Percentiles rank a stretch among this genome's conserved stretches.
These are phyloP conservation scores for Muscicapa adusta DNA, from an alignment of 2,113 vertebrate genomes.

Conservation along the genomic window DNA sequence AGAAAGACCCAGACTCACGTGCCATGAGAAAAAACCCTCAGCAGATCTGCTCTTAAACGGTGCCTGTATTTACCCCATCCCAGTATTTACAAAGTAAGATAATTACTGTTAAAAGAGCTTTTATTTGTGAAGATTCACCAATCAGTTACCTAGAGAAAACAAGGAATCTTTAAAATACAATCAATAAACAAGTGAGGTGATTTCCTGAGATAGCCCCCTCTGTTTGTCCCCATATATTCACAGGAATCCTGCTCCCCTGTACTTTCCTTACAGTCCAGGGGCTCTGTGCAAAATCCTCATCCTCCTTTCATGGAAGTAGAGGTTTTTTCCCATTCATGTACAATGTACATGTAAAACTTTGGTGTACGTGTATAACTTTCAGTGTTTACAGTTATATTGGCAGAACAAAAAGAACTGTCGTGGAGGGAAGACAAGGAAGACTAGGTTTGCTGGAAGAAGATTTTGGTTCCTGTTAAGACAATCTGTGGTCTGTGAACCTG, in stretches of 20 bases:
- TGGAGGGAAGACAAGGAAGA: not conserved
- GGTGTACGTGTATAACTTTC: not conserved
- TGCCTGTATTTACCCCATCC: not conserved
- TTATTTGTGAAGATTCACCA: not conserved
- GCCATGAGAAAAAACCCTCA: rapidly evolving
- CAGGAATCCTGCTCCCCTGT: not conserved
- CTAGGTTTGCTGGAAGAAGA: not conserved
- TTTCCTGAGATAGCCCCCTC: not conserved
- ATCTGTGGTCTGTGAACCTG: not conserved
- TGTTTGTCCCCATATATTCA: not conserved
- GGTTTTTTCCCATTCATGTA: not conserved
- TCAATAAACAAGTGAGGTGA: not conserved
- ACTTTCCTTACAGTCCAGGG: not conserved
- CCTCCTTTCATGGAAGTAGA: not conserved
- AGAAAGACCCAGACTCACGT: not conserved
- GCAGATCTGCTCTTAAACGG: not conserved
- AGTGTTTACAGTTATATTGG: not conserved
- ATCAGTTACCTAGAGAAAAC: not conserved
- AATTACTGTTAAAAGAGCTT: not conserved
- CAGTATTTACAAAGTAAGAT: not conserved
- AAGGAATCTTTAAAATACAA: not conserved
- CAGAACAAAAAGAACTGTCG: not conserved
- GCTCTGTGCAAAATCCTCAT: not conserved
- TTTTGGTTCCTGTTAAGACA: not conserved
- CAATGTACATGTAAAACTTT: not conserved